Base-by-base conservation (phyloP, 2,797 vertebrate genomes). In the Acipenser oxyrinchus region DNA sequence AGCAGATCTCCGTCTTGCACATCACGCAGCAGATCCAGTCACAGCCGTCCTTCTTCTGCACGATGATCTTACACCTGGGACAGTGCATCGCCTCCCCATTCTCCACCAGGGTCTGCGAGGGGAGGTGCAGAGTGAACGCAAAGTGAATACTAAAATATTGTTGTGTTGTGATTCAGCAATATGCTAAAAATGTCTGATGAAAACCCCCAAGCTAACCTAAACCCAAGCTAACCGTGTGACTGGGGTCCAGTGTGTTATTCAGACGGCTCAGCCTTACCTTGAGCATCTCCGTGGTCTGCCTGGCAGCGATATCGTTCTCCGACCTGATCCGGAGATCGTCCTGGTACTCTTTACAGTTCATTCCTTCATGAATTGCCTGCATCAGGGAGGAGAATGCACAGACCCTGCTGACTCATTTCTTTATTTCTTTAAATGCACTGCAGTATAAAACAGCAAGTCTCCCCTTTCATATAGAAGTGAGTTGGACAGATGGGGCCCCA, bases 41-140 rank as follows among this genome's bases (percentile, higher is more conserved):
- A 0, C 95, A 97, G 49, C 95, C 95, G 0, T 94, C 94, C 73
- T 97, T 96, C 81, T 97, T 98, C 90, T 97, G 95, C 48, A 98
- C 83, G 1, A 95, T 83, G 63, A 98, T 87, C 66, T 77, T 80
- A 75, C 95, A 98, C 11, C 82, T 81, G 0, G 95, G 95, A 72
- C 95, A 98, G 69, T 89, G 81, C 95, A 97, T 96, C 76, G 95
- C 95, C 74, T 96, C 93, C 0, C 94, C 92, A 0, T 81, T 85
- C 77, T 86, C 77, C 70, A 97, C 80, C 84, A 97, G 73, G 10
- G 74, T 80, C 95, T 97, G 66, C 0, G 52, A 64, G 12, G 10
- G 67, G 67, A 70, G 68, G 11, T 1, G 10, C 55, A 11, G 11
- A 11, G 53, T 9, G 9, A 58, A 8, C 5, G 9, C 10, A 10